Evolutionary conservation across 2,888 invertebrate genomes (phyloP).

Genomic region (Drosophila mayaguana): DNA sequence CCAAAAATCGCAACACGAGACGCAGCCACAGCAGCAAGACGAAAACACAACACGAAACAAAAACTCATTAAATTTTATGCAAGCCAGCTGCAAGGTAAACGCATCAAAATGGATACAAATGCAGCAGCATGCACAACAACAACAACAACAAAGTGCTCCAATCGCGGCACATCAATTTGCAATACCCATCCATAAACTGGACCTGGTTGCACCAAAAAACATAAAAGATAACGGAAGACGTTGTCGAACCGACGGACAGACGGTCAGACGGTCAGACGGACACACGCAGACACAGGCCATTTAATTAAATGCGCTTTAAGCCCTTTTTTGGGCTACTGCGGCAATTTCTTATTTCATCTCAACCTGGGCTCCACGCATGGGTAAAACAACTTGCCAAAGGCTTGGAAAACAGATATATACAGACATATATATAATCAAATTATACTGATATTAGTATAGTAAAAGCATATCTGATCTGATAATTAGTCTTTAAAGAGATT

Average conservation of each 20-base stretch:
- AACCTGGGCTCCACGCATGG: conserved; percentile 10
- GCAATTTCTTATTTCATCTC: conserved; percentile 37
- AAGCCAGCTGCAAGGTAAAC: conserved; percentile 25
- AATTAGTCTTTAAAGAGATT: too few species aligned
- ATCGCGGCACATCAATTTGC: conserved; percentile 68
- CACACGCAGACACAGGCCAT: conserved; percentile 39
- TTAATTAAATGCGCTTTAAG: conserved; percentile 73
- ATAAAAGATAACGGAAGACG: conserved; percentile 29
- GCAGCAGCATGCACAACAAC: conserved; percentile 31
- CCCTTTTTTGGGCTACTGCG: conserved; percentile 45
- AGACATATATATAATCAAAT: not conserved
- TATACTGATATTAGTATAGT: too few species aligned
- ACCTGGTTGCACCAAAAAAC: conserved; percentile 35
- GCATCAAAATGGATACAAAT: conserved; percentile 34
- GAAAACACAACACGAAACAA: conserved; percentile 39
- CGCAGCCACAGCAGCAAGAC: not conserved
- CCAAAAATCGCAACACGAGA: conserved; percentile 30
- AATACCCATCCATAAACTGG: conserved; percentile 59
- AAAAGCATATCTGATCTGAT: too few species aligned
- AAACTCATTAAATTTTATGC: conserved; percentile 74
- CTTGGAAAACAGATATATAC: not conserved
- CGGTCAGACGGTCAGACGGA: not conserved
- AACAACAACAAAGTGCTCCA: too few species aligned
- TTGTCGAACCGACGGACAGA: conserved; percentile 9
- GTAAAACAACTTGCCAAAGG: not conserved